Conservation (phyloP, 2,113 vertebrate species). For the Numida meleagris region DNA sequence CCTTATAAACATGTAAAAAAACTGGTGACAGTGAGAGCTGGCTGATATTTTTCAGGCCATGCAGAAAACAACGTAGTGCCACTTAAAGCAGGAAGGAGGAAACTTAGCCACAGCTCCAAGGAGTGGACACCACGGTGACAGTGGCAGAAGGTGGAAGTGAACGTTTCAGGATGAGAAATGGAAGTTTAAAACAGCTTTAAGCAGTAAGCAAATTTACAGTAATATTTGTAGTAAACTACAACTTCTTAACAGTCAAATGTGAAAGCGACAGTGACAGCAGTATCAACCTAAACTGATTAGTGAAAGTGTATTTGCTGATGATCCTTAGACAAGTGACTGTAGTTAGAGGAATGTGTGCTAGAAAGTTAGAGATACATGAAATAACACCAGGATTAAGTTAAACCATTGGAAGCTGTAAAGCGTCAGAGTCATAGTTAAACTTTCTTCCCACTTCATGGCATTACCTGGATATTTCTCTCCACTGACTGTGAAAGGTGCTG, state of each 20-base stretch:
- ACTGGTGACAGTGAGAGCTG: background rate
- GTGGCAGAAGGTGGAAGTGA: background rate
- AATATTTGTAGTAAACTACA: background rate
- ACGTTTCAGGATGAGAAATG: background rate
- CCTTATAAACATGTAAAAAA: background rate
- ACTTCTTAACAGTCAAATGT: background rate
- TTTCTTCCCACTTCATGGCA: background rate
- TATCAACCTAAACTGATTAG: background rate
- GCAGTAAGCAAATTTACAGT: background rate
- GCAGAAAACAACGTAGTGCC: background rate
- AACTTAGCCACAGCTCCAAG: background rate
- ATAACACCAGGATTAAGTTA: background rate
- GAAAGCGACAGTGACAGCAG: background rate
- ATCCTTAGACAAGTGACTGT: background rate
- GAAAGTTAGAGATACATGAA: background rate
- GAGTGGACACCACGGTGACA: background rate
- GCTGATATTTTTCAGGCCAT: background rate
- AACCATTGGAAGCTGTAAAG: background rate
- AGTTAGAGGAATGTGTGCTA: background rate
- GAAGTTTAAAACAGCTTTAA: background rate
- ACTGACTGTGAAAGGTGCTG: background rate
- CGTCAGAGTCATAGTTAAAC: background rate
- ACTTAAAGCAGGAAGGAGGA: background rate
- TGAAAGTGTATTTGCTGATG: background rate
- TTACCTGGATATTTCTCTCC: background rate